Base-by-base conservation (phyloP, 2,797 vertebrate species). In the Cercopithecus mitis region DNA sequence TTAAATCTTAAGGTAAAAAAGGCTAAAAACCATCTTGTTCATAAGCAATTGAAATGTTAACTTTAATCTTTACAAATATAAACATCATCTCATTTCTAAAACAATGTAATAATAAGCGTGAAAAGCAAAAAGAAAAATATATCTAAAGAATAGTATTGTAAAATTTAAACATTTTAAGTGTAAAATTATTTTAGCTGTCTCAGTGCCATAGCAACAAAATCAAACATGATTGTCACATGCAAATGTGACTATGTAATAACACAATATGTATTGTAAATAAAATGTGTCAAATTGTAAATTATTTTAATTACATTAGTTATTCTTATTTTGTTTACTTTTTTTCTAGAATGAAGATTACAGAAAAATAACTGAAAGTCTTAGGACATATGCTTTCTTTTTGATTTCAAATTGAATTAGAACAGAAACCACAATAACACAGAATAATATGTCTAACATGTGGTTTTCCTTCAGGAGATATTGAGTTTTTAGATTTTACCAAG, bases 401-500 rank as follows among this genome's bases (percentile, higher is more conserved):
- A 95, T 90, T 98, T 98, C 94, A 97, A 97, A 98, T 92, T 93
- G 96, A 98, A 98, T 98, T 98, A 98, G 96, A 98, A 98, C 87
- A 96, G 96, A 98, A 97, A 91, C 24, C 96, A 98, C 87, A 98
- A 91, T 97, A 98, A 96, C 95, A 24, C 90, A 98, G 97, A 98
- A 97, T 97, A 98, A 98, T 98, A 98, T 97, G 97, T 98, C 97
- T 98, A 97, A 98, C 96, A 88, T 97, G 97, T 90, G 97, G 92
- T 98, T 99, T 99, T 98, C 98, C 98, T 98, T 98, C 94, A 98
- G 98, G 98, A 98, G 95, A 98, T 98, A 98, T 96, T 98, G 90
- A 95, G 96, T 94, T 98, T 98, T 98, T 97, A 98, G 98, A 97
- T 98, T 98, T 98, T 97, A 98, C 97, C 75, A 98, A 98, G 94